Evolutionary conservation across 2,888 invertebrate genomes (phyloP), one percentile per base, ranked within the genome.

Genomic region (Lithophane ornitopus): DNA sequence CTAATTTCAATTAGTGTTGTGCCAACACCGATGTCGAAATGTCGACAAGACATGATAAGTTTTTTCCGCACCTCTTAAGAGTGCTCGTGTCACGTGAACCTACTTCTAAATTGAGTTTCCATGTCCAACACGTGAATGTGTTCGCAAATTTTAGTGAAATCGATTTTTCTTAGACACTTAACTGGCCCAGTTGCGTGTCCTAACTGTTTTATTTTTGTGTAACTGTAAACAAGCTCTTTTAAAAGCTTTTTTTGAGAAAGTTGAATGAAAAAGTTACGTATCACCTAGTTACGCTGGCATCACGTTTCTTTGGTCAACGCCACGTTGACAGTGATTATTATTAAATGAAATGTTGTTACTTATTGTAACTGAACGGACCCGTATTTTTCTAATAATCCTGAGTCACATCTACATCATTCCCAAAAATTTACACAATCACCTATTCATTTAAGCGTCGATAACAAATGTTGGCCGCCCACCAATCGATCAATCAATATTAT

Each of bases 401-500:
- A 85, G 71, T 81, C 83, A 84, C 84, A n/a, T n/a, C 84, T 79
- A 82, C n/a, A n/a, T n/a, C n/a, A 78, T 78, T 83, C 76, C 46
- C 68, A 72, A 79, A 87, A 80, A 76, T 78, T 41, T 70, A 84
- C 72, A 82, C 81, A 81, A 87, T 86, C 81, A 85, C 74, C 76
- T 78, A 78, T 76, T 76, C 67, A 78, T 83, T 88, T 80, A 85
- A 61, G 69, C 81, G 81, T 77, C 80, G 80, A 78, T 84, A 82
- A 85, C 80, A 84, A 85, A 85, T 87, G 82, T 81, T 81, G 79
- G 81, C 76, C 89, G 90, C 90, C 90, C 89, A 92, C 91, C 89
- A 88, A 92, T 92, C 93, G 90, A 96, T 96, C 95, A 95, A 95
- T 96, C 95, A 95, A 94, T 94, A 94, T 95, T 94, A 95, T 95